Conservation (phyloP, 2,797 vertebrate genomes). For the Hybognathus amarus region DNA sequence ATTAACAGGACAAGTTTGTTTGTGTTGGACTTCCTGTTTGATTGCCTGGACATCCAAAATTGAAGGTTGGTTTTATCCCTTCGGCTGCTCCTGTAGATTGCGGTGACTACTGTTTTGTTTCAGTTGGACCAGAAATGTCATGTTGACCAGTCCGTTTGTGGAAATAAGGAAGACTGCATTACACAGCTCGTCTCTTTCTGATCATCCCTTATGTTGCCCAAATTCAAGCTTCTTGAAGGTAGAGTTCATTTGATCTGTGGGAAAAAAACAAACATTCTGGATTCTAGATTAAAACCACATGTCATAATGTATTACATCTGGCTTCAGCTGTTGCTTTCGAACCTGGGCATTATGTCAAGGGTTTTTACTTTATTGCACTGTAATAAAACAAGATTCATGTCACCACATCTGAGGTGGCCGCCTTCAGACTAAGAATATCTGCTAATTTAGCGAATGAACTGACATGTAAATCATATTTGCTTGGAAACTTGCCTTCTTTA, state of each 20-base stretch:
- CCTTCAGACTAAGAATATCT: neutral
- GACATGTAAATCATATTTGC: neutral
- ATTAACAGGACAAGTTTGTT: conserved; percentile 73
- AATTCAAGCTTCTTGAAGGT: neutral
- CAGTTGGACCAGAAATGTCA: conserved; percentile 54
- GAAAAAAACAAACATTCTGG: neutral
- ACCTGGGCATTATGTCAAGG: conserved; percentile 15
- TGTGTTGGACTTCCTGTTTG: conserved; percentile 66
- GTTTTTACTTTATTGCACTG: conserved; percentile 27
- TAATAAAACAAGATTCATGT: conserved; percentile 38
- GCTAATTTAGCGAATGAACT: conserved; percentile 21
- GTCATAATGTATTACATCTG: conserved; percentile 39
- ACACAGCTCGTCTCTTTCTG: neutral
- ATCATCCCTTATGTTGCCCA: conserved; percentile 8
- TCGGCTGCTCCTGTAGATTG: conserved; percentile 64
- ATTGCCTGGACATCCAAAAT: conserved; percentile 68
- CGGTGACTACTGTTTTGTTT: conserved; percentile 58
- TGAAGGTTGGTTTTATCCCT: conserved; percentile 66
- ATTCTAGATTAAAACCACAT: conserved; percentile 48
- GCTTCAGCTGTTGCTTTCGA: conserved; percentile 4
- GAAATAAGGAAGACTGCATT: neutral
- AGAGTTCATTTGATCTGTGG: conserved; percentile 9
- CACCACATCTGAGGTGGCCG: conserved; percentile 37
- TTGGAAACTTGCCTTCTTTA: neutral
- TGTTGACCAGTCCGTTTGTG: conserved; percentile 37